Conservation (phyloP, 2,113 vertebrate genomes). For the Notiomystis cincta region DNA sequence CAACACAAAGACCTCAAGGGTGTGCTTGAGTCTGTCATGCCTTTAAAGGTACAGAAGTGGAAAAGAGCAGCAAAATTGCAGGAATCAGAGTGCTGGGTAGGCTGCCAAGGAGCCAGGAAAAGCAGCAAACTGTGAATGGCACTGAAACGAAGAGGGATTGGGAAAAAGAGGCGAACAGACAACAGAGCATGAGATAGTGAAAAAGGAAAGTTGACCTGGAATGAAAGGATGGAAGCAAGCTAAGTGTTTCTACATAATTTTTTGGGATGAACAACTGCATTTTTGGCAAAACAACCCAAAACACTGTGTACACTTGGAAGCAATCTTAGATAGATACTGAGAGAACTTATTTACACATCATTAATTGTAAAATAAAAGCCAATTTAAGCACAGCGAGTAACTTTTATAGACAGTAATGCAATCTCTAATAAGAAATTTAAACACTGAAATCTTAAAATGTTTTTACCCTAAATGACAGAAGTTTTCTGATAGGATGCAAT, state of each 20-base stretch:
- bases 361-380: background rate
- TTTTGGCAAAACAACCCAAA: background rate
- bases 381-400: background rate
- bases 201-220: background rate
- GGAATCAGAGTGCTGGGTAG: background rate
- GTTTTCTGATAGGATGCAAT: background rate
- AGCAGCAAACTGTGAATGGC: background rate
- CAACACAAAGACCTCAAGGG: background rate
- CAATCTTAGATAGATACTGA: background rate
- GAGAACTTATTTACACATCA: background rate
- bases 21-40: background rate
- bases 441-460: background rate
- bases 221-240: background rate
- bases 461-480: background rate
- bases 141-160: background rate
- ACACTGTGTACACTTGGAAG: background rate
- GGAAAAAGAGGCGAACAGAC: background rate
- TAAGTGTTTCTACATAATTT: background rate
- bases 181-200: background rate
- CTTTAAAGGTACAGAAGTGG: background rate
- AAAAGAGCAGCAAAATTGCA: background rate
- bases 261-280: background rate
- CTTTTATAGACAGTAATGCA: background rate
- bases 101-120: background rate
- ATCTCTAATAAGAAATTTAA: background rate